phyloP scores from a whole-genome alignment of 2,797 vertebrate genomes.

The Fringilla coelebs region DNA sequence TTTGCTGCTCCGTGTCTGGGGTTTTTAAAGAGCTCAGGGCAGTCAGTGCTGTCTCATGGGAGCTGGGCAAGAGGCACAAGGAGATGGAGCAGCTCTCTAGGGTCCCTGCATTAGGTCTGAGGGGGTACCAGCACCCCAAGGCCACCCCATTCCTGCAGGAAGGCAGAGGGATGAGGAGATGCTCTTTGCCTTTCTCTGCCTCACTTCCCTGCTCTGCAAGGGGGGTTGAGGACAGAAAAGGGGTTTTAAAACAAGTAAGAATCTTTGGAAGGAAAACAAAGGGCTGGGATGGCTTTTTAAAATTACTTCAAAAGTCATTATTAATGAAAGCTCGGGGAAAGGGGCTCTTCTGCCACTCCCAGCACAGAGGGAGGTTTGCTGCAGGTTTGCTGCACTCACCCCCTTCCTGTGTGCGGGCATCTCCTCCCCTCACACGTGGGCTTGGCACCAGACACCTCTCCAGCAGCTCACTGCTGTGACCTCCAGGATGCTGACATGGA shows the following conservation, averaged over 20 bases:
- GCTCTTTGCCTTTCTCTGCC: neutral
- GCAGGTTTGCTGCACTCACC: neutral
- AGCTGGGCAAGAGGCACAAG: neutral
- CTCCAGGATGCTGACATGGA: slow-evolving; percentile 34
- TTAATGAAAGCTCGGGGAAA: neutral
- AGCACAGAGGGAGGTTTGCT: neutral
- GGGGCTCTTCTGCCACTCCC: neutral
- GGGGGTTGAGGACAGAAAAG: neutral
- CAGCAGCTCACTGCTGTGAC: neutral
- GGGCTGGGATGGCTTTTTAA: neutral
- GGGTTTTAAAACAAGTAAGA: neutral
- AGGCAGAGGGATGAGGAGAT: neutral
- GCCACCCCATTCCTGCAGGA: neutral
- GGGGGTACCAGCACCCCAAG: neutral
- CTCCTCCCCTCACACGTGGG: neutral
- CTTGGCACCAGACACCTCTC: neutral
- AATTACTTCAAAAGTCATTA: neutral
- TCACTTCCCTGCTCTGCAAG: neutral
- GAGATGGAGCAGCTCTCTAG: neutral
- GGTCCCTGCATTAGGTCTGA: neutral
- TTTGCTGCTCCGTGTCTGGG: neutral
- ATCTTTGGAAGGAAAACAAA: neutral
- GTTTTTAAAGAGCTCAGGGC: neutral
- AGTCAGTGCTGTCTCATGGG: neutral
- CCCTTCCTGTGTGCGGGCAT: neutral